Conservation (phyloP, 2,113 vertebrate species). For the Halcyon malimbica region DNA sequence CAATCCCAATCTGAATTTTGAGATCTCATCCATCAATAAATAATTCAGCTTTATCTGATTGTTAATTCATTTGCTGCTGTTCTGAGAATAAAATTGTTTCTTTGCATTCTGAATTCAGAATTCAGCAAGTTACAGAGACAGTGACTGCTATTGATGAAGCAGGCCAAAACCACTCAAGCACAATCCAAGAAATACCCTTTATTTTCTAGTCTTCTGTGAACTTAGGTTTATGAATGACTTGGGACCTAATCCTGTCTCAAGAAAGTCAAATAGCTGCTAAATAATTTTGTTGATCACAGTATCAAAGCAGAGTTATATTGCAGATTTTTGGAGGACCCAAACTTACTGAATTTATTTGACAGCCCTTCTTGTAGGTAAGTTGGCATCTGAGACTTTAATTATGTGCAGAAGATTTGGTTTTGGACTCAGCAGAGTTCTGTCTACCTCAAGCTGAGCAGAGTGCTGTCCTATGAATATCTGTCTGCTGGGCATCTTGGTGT, state of each 20-base stretch:
- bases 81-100: not conserved
- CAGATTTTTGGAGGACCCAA: not conserved
- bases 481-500: not conserved
- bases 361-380: not conserved
- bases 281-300: not conserved
- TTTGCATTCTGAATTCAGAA: not conserved
- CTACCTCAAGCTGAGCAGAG: not conserved
- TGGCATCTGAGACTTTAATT: rapidly evolving
- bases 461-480: not conserved
- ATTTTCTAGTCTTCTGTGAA: not conserved
- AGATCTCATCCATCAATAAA: not conserved
- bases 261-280: not conserved
- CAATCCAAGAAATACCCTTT: not conserved
- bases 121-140: not conserved
- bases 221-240: not conserved
- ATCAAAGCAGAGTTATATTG: not conserved
- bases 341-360: not conserved
- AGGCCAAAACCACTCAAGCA: not conserved
- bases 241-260: not conserved
- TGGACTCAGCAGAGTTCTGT: not conserved
- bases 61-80: not conserved
- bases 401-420: not conserved
- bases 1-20: not conserved
- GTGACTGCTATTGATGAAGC: not conserved
- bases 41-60: not conserved